A percentile compares a stretch with the other conserved stretches of the same genome.
Evolutionary conservation across 2,888 invertebrate genomes (phyloP).

Genomic region (Cepaea hortensis): DNA sequence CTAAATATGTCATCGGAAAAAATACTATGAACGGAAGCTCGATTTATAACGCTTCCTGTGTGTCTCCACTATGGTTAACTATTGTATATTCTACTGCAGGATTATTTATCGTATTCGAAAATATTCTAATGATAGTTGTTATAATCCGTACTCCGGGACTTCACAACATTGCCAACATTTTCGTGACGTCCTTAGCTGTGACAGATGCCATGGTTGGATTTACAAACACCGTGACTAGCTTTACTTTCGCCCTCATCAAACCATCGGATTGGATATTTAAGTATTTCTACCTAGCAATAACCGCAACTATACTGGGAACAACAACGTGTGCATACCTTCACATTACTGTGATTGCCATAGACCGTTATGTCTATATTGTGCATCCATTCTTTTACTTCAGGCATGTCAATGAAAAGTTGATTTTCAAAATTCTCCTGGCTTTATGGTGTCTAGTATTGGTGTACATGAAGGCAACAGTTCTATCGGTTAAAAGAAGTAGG

Average conservation of each 20-base stretch:
- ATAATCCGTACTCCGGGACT: neutral
- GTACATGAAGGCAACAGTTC: neutral
- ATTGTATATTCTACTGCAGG: neutral
- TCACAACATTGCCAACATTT: neutral
- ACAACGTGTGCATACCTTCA: neutral
- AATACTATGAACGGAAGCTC: too few relatives aligned
- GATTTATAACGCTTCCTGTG: too few relatives aligned
- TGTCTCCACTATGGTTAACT: too few relatives aligned
- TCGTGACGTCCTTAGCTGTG: neutral
- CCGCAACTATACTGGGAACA: neutral
- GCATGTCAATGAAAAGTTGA: neutral
- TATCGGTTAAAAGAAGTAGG: too few relatives aligned
- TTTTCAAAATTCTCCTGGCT: neutral
- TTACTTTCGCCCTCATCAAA: neutral
- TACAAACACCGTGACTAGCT: neutral
- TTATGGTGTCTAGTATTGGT: neutral
- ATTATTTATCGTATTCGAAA: neutral
- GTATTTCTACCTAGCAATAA: neutral
- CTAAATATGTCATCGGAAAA: too few relatives aligned
- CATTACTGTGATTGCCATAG: neutral
- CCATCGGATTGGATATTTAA: neutral
- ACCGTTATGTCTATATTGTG: neutral
- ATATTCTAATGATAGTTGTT: neutral
- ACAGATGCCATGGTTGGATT: neutral
- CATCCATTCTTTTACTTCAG: neutral